Percentiles rank a stretch among this genome's conserved stretches.
phyloP scores from a whole-genome alignment of 92 coral and sea anemone species.

The Parazoanthus darwini region DNA sequence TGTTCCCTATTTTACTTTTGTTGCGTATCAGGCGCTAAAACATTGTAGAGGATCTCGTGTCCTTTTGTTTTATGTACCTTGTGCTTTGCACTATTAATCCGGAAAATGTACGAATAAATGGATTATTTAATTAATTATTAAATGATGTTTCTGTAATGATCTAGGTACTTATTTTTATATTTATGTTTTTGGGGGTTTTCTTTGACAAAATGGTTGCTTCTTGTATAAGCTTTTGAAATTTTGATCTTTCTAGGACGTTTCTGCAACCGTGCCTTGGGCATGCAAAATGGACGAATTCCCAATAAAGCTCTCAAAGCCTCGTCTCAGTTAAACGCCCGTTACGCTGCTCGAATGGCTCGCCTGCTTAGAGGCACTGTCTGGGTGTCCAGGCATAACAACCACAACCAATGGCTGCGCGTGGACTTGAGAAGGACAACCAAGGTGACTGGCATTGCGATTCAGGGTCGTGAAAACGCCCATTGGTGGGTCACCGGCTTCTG shows the following conservation, averaged over 20 bases:
- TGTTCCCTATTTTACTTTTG: no score
- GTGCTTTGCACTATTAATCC: no score
- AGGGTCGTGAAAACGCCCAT: slow-evolving; percentile 40
- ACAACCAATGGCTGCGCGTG: slow-evolving; percentile 46
- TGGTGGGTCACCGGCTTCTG: slow-evolving; percentile 59
- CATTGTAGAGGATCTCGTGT: no score
- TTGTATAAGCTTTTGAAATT: neutral
- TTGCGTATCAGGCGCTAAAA: no score
- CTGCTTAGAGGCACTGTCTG: slow-evolving; percentile 40
- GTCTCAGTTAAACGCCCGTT: neutral
- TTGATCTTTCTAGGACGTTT: slow-evolving; percentile 15
- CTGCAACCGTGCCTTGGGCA: slow-evolving; percentile 23
- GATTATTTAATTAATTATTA: no score
- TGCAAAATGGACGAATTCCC: slow-evolving; percentile 21
- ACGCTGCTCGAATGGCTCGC: slow-evolving; percentile 35
- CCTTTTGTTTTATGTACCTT: no score
- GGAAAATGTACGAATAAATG: no score
- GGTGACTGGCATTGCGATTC: slow-evolving; percentile 61
- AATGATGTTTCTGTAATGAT: no score
- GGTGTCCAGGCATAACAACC: slow-evolving; percentile 44
- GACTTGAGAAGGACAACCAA: slow-evolving; percentile 57
- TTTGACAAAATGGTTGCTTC: neutral
- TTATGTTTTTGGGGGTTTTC: no score
- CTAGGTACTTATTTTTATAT: no score
- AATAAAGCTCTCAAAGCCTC: slow-evolving; percentile 24